Percentiles rank a stretch among this genome's conserved stretches.
These are phyloP conservation scores for Mormyrus iriodes DNA, from an alignment of 2,113 vertebrate species.

Conservation along the genomic window DNA sequence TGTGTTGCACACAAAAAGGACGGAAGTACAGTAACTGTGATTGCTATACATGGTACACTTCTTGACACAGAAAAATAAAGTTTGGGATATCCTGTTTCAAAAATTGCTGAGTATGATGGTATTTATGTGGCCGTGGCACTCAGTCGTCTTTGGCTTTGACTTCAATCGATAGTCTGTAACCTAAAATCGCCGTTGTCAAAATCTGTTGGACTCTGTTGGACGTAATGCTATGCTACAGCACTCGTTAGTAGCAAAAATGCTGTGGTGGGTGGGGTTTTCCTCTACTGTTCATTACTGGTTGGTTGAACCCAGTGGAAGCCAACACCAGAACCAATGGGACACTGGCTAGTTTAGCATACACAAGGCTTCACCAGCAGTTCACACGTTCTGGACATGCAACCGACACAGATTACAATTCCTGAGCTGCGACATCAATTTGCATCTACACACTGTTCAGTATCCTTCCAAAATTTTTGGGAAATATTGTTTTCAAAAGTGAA, in stretches of 20 bases:
- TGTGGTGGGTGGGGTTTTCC: neutral
- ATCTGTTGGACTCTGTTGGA: neutral
- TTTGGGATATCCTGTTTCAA: conserved; percentile 74
- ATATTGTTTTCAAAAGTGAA: neutral
- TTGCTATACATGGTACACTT: conserved; percentile 54
- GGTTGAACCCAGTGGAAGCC: neutral
- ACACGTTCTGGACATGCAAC: neutral
- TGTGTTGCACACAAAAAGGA: conserved; percentile 57
- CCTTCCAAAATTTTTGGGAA: neutral
- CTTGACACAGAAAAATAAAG: conserved; percentile 70
- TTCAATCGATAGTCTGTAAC: neutral
- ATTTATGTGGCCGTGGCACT: conserved; percentile 28
- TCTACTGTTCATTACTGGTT: neutral
- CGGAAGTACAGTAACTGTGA: conserved; percentile 71
- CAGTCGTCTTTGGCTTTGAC: neutral
- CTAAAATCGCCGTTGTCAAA: neutral
- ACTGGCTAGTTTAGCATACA: neutral
- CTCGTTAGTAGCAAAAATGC: neutral
- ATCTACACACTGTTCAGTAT: neutral
- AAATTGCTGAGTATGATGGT: conserved; percentile 40
- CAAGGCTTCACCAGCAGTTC: neutral
- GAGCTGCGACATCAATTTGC: neutral
- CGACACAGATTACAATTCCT: neutral
- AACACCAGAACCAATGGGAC: neutral
- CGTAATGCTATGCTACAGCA: no score